Conservation (phyloP, 1,140 invertebrate species). For the Euura lappo region DNA sequence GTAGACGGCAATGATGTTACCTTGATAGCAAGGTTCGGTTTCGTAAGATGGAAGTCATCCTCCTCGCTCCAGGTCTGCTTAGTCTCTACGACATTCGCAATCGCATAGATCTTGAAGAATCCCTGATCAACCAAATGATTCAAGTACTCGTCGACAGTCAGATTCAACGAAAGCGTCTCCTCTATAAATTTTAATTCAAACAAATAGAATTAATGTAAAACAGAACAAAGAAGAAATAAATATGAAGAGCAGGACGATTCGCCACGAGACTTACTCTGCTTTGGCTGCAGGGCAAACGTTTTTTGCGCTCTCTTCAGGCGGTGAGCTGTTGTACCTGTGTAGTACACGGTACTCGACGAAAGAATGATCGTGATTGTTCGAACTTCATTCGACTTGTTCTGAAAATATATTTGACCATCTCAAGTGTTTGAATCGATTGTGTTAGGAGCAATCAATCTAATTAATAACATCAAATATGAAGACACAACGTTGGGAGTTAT, state of each 20-base stretch:
- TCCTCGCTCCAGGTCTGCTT: conserved; percentile 74
- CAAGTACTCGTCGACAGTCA: conserved; percentile 68
- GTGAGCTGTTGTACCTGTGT: conserved; percentile 73
- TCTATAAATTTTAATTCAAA: not conserved
- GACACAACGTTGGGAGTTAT: too few species aligned
- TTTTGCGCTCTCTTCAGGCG: conserved; percentile 69
- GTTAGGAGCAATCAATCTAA: too few species aligned
- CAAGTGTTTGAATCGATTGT: not conserved
- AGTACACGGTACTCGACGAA: conserved; percentile 69
- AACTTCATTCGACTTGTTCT: conserved; percentile 70
- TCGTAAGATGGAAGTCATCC: conserved; percentile 71
- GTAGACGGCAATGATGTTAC: conserved; percentile 33
- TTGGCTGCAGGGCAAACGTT: conserved; percentile 64
- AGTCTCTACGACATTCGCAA: conserved; percentile 72
- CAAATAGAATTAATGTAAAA: too few species aligned
- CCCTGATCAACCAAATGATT: conserved; percentile 72
- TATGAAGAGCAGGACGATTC: too few species aligned
- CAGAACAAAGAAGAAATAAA: too few species aligned
- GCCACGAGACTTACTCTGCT: conserved; percentile 57
- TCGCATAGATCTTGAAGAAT: conserved; percentile 72
- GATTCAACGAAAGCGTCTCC: conserved; percentile 53
- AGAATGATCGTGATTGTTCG: conserved; percentile 69
- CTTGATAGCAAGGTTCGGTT: conserved; percentile 66
- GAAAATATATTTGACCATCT: conserved; percentile 34
- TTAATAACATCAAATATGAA: too few species aligned